Evolutionary conservation across 2,888 invertebrate species (phyloP), one percentile per base, ranked within the genome.

Genomic region (Trypoxylon attenuatum): DNA sequence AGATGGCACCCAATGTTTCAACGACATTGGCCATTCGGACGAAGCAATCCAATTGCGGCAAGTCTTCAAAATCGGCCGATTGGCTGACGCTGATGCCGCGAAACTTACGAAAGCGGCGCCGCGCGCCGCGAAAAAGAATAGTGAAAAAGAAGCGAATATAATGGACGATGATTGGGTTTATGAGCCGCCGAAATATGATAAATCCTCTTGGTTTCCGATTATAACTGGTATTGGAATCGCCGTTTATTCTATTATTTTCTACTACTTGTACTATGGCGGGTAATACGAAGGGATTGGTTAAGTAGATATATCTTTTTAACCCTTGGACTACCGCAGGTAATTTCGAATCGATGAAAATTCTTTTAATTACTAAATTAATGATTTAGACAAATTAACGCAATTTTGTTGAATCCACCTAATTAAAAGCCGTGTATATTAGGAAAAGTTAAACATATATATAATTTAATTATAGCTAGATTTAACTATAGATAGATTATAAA

Each of bases 1-100:
- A 61, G 91, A 91, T 82, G 90, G 89, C 0, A 91, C 91, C 1
- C 89, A 89, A 69, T 88, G 90, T 19, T 93, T 93, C 87, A 91
- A 92, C 82, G 92, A 92, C 80, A 90, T 93, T 53, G 92, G 93
- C 0, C 93, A 93, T 83, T 91, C 91, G 5, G 86, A 88, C 25
- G 93, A 93, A 83, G 92, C 92, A 0, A 80, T 90, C 50, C 89
- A 90, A 53, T 87, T 93, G 82, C 90, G 92, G 85, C 88, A 90
- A 58, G 88, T 89, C 23, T 91, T 90, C 70, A 86, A 87, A 62
- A 89, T 93, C 61, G 93, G 92, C 38, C 63, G 10, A 15, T 1
- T 0, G 63, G 33, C 2, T 1, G 15, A 5, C 5, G 2, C n/a
- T 15, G 13, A n/a, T n/a, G 38, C 38, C 10, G 6, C 38, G 15